phyloP scores from a whole-genome alignment of 2,888 invertebrate species.

The Drymonia ruficornis region DNA sequence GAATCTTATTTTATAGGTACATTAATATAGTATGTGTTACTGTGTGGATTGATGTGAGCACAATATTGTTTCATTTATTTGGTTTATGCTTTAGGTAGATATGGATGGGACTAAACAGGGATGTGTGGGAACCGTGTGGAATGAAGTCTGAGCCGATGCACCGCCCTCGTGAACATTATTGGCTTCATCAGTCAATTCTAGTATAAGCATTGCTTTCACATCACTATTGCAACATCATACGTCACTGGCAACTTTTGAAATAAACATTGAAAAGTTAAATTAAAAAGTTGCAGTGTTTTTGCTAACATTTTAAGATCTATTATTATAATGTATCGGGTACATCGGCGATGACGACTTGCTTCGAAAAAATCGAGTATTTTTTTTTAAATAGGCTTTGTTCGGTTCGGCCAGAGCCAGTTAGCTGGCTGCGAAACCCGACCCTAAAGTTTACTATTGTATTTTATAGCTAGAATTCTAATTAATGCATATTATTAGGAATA shows the following conservation, averaged over 20 bases:
- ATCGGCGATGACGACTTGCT: constrained; percentile 44
- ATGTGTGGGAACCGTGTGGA: constrained; percentile 53
- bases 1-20: constrained; percentile 32
- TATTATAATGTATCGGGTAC: constrained; percentile 16
- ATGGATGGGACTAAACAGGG: constrained; percentile 76
- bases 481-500: constrained; percentile 84
- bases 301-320: constrained; percentile 6
- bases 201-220: constrained; percentile 18
- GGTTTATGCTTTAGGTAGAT: constrained; percentile 68
- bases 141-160: constrained; percentile 51
- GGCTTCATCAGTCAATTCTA: constrained; percentile 23
- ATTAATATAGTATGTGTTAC: constrained; percentile 64
- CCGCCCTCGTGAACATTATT: constrained; percentile 18
- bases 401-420: constrained; percentile 52
- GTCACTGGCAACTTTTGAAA: background rate
- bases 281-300: background rate
- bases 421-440: constrained; percentile 64
- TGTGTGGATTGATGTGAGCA: constrained; percentile 76
- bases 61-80: constrained; percentile 67
- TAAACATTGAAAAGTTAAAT: background rate
- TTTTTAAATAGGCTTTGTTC: constrained; percentile 48
- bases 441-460: constrained; percentile 78
- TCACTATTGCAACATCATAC: constrained; percentile 8
- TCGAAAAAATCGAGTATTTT: constrained; percentile 37
- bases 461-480: constrained; percentile 84